Evolutionary conservation across 2,888 invertebrate genomes (phyloP), one percentile per base, ranked within the genome.

Genomic region (Brachynemurus nebulosus): DNA sequence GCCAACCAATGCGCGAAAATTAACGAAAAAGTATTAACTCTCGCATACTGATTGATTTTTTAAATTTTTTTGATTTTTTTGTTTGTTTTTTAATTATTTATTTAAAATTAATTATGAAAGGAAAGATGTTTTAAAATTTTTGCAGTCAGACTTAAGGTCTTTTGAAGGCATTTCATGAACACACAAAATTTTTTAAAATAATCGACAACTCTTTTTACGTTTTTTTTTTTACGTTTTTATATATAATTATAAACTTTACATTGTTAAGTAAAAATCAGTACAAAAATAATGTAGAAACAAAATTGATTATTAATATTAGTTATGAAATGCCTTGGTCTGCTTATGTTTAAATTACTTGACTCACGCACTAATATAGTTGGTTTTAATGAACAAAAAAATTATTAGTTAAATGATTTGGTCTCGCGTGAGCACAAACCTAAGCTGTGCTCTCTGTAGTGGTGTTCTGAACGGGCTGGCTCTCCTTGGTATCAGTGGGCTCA

Each of bases 371-470:
- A 62, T 58, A 59, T 30, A 57, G 62, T 61, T 64, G 63, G 52
- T 55, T 54, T 54, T 52, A 54, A 55, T 53, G 53, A 53, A 61
- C 58, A 59, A 60, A 57, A n/a, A 55, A 57, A 57, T 59, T 57
- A 55, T 59, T 60, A 59, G 57, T 53, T 58, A 57, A 53, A 54
- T 55, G 30, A 38, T 18, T 27, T 20, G 27, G 35, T 35, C 16
- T 40, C 35, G 42, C 42, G 42, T 38, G 53, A 48, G 48, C 51
- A 51, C 47, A 46, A 42, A 51, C 52, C 52, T 59, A 74, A 66
- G 73, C 74, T 62, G 69, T 71, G 69, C 72, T 74, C 62, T 74
- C 74, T 49, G 72, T 69, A 55, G 70, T 67, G 57, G 71, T 72
- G 58, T 71, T 72, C 63, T 72, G 72, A 63, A 72, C 72, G 56